Conservation (phyloP, 2,113 vertebrate genomes). For the Colaptes auratus region DNA sequence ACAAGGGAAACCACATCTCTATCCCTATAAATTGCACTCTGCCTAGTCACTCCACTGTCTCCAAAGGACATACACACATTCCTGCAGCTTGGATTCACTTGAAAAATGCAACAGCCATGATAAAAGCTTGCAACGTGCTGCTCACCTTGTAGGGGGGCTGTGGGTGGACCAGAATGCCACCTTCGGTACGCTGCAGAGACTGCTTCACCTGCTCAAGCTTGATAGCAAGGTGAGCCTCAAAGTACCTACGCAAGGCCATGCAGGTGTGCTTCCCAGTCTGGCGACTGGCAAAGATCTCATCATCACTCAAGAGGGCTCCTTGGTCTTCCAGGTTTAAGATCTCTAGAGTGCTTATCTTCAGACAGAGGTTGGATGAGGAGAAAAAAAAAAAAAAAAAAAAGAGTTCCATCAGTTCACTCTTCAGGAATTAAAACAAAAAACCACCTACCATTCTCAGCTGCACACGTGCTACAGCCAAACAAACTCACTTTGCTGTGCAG, state of each 20-base stretch:
- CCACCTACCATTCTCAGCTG: background rate
- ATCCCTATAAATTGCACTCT: background rate
- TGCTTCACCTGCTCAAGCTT: slow-evolving; percentile 99
- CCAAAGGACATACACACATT: background rate
- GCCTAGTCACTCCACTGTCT: background rate
- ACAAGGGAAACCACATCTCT: background rate
- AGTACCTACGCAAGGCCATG: slow-evolving; percentile 97
- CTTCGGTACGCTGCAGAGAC: slow-evolving; percentile 95
- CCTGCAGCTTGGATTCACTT: background rate
- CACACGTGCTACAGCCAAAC: background rate
- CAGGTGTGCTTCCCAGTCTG: slow-evolving; percentile 99
- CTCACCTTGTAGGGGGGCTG: slow-evolving; percentile 97
- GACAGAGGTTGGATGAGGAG: background rate
- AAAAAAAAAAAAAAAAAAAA: too few species aligned
- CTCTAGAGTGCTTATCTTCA: slow-evolving; percentile 96
- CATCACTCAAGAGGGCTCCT: slow-evolving; percentile 93
- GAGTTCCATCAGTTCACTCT: background rate
- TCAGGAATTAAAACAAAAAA: background rate
- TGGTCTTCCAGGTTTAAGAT: slow-evolving; percentile 98
- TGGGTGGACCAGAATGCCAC: slow-evolving; percentile 92
- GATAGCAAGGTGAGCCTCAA: slow-evolving; percentile 96
- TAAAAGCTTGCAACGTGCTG: background rate
- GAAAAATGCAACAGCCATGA: rapidly evolving
- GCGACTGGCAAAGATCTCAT: slow-evolving; percentile 98
- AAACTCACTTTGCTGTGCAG: background rate